Evolutionary conservation across 2,797 vertebrate genomes (phyloP).

Genomic region (Falco cherrug): DNA sequence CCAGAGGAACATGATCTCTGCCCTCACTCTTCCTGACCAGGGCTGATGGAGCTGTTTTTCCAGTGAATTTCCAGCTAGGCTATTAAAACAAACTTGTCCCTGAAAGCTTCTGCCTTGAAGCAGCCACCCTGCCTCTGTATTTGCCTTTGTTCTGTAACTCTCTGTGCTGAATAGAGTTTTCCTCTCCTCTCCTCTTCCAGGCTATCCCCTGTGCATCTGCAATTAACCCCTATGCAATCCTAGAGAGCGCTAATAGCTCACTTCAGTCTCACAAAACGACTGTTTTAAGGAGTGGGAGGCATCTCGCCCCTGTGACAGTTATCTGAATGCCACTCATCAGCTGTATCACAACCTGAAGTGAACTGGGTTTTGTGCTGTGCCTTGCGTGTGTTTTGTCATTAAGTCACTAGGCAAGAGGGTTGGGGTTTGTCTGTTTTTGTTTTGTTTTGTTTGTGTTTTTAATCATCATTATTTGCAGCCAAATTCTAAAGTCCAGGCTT

Average conservation of each 20-base stretch:
- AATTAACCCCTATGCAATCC: background rate
- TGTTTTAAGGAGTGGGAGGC: background rate
- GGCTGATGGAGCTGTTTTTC: background rate
- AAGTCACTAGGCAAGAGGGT: background rate
- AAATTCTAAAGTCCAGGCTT: slow-evolving; percentile 43
- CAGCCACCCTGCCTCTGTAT: background rate
- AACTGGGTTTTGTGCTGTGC: background rate
- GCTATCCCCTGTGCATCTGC: background rate
- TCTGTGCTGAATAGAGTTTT: background rate
- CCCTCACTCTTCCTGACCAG: background rate
- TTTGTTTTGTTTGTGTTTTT: slow-evolving; percentile 11
- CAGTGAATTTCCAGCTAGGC: background rate
- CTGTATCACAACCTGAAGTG: background rate
- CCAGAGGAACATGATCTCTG: background rate
- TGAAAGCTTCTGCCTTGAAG: background rate
- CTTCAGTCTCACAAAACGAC: background rate
- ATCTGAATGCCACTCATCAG: background rate
- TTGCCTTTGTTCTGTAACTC: background rate
- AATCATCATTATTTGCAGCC: background rate
- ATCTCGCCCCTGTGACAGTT: background rate
- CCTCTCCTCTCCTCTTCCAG: background rate
- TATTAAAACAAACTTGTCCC: background rate
- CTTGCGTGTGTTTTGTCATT: background rate
- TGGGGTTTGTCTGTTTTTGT: background rate
- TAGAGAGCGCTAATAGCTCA: background rate